Percentiles rank a stretch among this genome's conserved stretches.
These are phyloP conservation scores for Crotalus tigris DNA, from an alignment of 2,113 vertebrate genomes.

Conservation along the genomic window DNA sequence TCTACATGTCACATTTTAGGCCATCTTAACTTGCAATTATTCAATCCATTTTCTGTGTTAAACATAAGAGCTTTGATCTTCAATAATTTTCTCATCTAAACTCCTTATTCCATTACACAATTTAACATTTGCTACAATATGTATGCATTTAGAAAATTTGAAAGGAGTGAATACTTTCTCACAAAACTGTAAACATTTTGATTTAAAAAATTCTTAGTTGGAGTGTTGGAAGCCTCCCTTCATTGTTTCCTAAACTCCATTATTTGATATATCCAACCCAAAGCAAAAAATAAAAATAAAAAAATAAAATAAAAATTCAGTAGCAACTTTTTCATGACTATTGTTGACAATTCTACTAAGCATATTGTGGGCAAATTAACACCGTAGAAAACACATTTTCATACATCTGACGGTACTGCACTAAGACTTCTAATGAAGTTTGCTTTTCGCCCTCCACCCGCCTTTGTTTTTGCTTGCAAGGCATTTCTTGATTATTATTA, in stretches of 20 bases:
- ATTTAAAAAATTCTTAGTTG: neutral
- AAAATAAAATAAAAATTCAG: too few species aligned
- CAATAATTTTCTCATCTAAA: neutral
- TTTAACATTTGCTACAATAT: neutral
- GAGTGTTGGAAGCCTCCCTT: too few species aligned
- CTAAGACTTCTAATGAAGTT: neutral
- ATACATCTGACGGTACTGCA: neutral
- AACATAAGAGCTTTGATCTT: neutral
- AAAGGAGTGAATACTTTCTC: neutral
- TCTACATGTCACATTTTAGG: neutral
- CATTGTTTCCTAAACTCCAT: neutral
- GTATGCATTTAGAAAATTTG: neutral
- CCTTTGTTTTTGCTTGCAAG: neutral
- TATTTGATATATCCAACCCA: neutral
- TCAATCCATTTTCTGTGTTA: neutral
- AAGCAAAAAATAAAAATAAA: neutral
- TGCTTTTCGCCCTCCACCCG: neutral
- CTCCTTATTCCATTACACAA: neutral
- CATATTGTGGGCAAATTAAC: neutral
- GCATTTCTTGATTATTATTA: neutral
- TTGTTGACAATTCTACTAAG: neutral
- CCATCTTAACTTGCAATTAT: neutral
- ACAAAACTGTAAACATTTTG: neutral
- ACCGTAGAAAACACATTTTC: neutral
- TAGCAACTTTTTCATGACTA: neutral